Evolutionary conservation across 2,888 invertebrate genomes (phyloP), one percentile per base, ranked within the genome.

Genomic region (Malthinus flaveolus): DNA sequence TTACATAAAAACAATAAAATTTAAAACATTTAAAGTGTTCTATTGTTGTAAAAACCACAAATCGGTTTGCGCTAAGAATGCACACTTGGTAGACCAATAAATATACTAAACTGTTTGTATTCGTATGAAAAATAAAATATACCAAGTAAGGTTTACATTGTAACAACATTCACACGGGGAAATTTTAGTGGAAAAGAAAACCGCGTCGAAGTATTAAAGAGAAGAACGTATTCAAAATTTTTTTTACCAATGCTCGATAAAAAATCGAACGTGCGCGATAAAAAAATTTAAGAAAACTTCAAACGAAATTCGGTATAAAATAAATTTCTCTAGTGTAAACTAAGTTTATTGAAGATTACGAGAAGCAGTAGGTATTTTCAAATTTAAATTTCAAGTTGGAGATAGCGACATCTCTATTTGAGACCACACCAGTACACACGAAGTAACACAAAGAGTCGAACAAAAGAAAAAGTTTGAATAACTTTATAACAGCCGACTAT

Each of bases 11-110:
- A 73, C 73, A 73, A 74, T 75, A 74, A 75, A 74, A 76, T 76
- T 68, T 71, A 61, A 75, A 75, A 74, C 68, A 76, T 76, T 76
- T 75, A 74, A 76, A 77, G 75, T 75, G 75, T 74, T 73, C 76
- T 75, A 76, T 77, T 77, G 76, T 76, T 75, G 67, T 70, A 71
- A 73, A 73, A 74, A 72, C 73, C 75, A 72, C 75, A 75, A 74
- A 75, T 75, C 73, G 75, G 67, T 75, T 74, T 71, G 70, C 68
- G 67, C 70, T 66, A 67, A 66, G 72, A 73, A 72, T 63, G 63
- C 50, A 56, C 70, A 68, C 66, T 67, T 60, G 68, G 71, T 70
- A 73, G 75, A 73, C 75, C 72, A 75, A 75, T 75, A 75, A 75
- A 74, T 74, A 71, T 66, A 70, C 68, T 63, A 62, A 67, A 65